Evolutionary conservation across 2,113 vertebrate species (phyloP), one percentile per base, ranked within the genome.

Genomic region (Seriola quinqueradiata): DNA sequence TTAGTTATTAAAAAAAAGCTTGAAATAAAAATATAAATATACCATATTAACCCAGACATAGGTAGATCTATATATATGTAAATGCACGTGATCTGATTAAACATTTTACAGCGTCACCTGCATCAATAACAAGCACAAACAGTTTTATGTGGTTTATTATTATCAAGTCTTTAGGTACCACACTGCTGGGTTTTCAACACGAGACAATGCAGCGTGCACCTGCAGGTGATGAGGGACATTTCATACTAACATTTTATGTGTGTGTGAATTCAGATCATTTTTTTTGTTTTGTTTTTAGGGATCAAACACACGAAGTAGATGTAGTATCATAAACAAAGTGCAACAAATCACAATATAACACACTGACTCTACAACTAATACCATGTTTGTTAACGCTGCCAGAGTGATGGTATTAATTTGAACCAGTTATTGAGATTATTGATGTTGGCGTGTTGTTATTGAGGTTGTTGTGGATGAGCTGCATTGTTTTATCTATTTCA

Each of bases 121-220:
- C 23, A 13, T 80, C 50, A 79, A 73, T 81, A 50, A 70, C 50
- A 21, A 23, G 67, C 63, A 82, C 63, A 88, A 92, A 85, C 79
- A 83, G 13, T 77, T 73, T 52, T 23, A 46, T n/a, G 64, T 5
- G 19, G 21, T 16, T 70, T 8, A 59, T 71, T 66, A 16, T 64
- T 36, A 76, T 69, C 32, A 44, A 25, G 42, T 73, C 4, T 67
- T 66, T 1, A 67, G 38, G 16, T 32, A 55, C 9, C 14, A 61
- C 69, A 61, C 58, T 21, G 64, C 40, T 52, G 38, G 57, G 36
- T 50, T 67, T 79, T 70, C 25, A 72, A 63, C 0, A 44, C 14
- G 28, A 44, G 50, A 80, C 21, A 55, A 1, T 32, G 25, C 52
- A 75, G 14, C 8, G 16, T 65, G 48, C 69, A 86, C 63, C 46